phyloP scores from a whole-genome alignment of 2,797 vertebrate genomes.

The Furcifer pardalis region DNA sequence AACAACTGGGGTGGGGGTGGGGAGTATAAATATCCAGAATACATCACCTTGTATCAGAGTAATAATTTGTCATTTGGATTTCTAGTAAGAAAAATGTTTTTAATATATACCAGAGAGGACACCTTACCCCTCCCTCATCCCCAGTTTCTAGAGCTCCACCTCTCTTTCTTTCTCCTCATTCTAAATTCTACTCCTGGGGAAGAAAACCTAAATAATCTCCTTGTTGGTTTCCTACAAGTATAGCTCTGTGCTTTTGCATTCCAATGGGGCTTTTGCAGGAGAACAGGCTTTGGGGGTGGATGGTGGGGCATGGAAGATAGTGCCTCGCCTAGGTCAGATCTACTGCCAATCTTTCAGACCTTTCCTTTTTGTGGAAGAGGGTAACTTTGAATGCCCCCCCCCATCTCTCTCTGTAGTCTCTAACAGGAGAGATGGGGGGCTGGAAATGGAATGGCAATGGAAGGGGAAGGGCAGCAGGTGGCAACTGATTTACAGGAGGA shows the following conservation, averaged over 20 bases:
- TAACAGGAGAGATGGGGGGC: neutral
- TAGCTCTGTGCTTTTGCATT: neutral
- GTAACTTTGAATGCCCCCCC: neutral
- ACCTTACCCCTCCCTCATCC: neutral
- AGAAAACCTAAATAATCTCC: neutral
- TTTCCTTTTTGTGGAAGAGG: neutral
- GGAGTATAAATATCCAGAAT: neutral
- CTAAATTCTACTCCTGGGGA: neutral
- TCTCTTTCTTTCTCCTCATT: neutral
- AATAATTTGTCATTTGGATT: neutral
- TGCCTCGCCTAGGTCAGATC: neutral
- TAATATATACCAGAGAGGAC: neutral
- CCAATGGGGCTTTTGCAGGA: neutral
- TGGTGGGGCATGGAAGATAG: neutral
- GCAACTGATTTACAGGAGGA: constrained; percentile 46
- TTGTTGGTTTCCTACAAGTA: too few species aligned
- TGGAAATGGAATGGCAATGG: neutral
- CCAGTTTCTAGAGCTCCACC: too few species aligned
- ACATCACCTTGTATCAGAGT: neutral
- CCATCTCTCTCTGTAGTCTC: neutral
- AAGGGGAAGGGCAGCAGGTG: constrained; percentile 29
- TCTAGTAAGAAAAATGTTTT: neutral
- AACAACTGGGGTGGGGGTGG: too few species aligned
- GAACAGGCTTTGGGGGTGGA: neutral
- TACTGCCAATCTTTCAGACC: neutral